Evolutionary conservation across 2,797 vertebrate species (phyloP), one percentile per base, ranked within the genome.

Genomic region (Chloroceryle amazona): DNA sequence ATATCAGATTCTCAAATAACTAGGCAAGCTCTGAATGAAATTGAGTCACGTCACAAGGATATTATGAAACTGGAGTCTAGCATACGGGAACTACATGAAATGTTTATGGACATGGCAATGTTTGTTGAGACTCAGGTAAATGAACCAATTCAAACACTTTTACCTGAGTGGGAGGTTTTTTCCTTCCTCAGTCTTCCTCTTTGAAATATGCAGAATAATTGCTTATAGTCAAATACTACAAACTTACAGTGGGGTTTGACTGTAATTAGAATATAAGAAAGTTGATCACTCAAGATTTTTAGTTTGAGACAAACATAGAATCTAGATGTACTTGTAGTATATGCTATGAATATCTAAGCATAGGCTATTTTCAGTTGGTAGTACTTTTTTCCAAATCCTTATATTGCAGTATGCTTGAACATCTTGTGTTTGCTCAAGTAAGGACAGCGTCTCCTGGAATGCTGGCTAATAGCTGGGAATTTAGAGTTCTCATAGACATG

Each of bases 81-180:
- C 97, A 99, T 99, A 94, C 98, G 98, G 29, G 99, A 99, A 86
- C 98, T 99, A 3, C 99, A 99, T 5, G 98, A 98, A 7, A 99
- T 99, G 99, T 99, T 99, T 86, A 97, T 99, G 98, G 99, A 99
- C 95, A 99, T 99, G 99, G 99, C 99, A 2, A 98, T 99, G 98
- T 98, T 99, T 51, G 99, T 99, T 4, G 99, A 99, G 97, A 99
- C 98, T 9, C 99, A 99, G 99, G 99, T 99, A 95, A 93, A 6
- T 8, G 19, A 66, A 9, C 33, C 54, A 25, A 6, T 31, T n/a
- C 39, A 15, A 41, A 46, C 63, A 25, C 14, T 0, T 37, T 4
- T 20, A 16, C 0, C 1, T 26, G n/a, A 28, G 37, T 13, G 28
- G 21, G 18, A 2, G 7, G 1, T 2, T 20, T 19, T 28, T 17